phyloP scores from a whole-genome alignment of 2,888 invertebrate species.

The Dilophus febrilis region DNA sequence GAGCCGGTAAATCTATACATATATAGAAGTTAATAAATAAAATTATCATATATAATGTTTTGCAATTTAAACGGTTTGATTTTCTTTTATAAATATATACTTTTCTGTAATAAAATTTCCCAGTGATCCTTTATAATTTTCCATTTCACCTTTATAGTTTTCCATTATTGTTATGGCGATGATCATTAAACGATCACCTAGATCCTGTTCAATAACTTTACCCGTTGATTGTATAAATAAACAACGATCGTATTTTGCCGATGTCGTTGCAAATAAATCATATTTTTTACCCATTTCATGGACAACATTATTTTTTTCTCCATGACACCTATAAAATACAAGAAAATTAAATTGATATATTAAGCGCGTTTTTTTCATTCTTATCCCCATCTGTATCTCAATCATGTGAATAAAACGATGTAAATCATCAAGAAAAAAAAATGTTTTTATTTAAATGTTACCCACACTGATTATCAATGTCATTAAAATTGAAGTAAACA shows the following conservation, averaged over 20 bases:
- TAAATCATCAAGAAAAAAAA: too few relatives aligned
- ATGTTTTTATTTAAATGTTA: too few relatives aligned
- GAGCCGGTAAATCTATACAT: constrained; percentile 13
- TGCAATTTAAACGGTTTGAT: neutral
- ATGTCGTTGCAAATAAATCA: constrained; percentile 18
- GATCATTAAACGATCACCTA: constrained; percentile 21
- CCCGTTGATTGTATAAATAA: constrained; percentile 24
- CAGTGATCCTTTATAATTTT: constrained; percentile 20
- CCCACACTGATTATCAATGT: too few relatives aligned
- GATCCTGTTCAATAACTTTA: constrained; percentile 22
- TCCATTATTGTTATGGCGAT: constrained; percentile 27
- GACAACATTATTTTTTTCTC: constrained; percentile 44
- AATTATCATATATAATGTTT: neutral
- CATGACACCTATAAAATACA: constrained; percentile 37
- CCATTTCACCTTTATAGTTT: constrained; percentile 20
- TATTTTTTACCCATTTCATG: constrained; percentile 33
- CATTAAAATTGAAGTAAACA: too few relatives aligned
- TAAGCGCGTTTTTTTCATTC: too few relatives aligned
- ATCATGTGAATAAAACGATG: too few relatives aligned
- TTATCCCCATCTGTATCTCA: too few relatives aligned
- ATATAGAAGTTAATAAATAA: neutral
- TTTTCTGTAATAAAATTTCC: constrained; percentile 22
- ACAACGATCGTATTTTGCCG: constrained; percentile 19
- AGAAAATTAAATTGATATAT: too few relatives aligned
- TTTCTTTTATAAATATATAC: constrained; percentile 9